A percentile compares a stretch with the other conserved stretches of the same genome.
phyloP scores from a whole-genome alignment of 2,888 invertebrate genomes.

The Oeneis ivallda region DNA sequence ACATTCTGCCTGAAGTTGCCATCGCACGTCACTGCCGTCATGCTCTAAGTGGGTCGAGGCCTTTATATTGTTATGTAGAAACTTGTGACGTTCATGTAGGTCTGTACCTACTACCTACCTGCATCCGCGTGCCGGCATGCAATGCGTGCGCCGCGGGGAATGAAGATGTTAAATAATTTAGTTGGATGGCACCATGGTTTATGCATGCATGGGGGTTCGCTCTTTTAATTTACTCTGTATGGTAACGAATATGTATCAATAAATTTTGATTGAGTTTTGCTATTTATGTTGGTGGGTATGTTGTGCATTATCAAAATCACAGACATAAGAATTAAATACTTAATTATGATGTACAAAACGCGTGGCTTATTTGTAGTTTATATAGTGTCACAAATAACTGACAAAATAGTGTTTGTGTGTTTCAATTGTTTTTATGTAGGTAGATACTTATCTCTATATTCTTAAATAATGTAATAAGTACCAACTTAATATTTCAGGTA shows the following conservation, averaged over 20 bases:
- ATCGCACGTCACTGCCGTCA: too few relatives aligned
- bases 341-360: too few relatives aligned
- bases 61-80: slow-evolving; percentile 34
- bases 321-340: neutral
- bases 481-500: too few relatives aligned
- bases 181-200: slow-evolving; percentile 72
- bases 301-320: neutral
- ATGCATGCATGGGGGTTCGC: slow-evolving; percentile 56
- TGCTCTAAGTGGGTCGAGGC: too few relatives aligned
- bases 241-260: slow-evolving; percentile 34
- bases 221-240: slow-evolving; percentile 45
- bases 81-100: slow-evolving; percentile 51
- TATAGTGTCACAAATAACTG: too few relatives aligned
- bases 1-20: too few relatives aligned
- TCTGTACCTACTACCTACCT: slow-evolving; percentile 48
- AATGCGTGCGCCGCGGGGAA: slow-evolving; percentile 75
- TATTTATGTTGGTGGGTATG: neutral
- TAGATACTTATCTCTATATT: too few relatives aligned
- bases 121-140: slow-evolving; percentile 74
- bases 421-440: too few relatives aligned
- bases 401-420: too few relatives aligned
- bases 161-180: slow-evolving; percentile 81
- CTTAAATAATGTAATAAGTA: too few relatives aligned
- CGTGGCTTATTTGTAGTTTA: too few relatives aligned
- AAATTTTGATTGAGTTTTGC: slow-evolving; percentile 34